Base-by-base conservation (phyloP, 2,888 invertebrate genomes). In the Julus scandinavius region DNA sequence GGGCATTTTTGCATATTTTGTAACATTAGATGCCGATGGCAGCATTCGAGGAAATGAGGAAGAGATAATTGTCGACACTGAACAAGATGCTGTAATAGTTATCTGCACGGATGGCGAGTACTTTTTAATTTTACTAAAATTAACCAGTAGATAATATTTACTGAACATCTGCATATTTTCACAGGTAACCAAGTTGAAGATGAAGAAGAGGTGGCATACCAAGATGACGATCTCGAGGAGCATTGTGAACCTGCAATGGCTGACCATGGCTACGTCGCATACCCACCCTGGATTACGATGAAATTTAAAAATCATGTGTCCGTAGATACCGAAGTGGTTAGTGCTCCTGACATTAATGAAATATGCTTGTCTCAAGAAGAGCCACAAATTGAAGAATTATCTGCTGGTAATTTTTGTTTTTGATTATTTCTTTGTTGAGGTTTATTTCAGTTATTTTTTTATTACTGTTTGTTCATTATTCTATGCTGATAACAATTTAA, bases 31-130 rank as follows among this genome's bases (percentile, higher is more conserved):
- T 63, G 63, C n/a, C 63, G n/a, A n/a, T 72, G 72, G 1, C 6
- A 11, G 29, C 72, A 72, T 72, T 72, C 29, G 29, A 72, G 72
- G 11, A 72, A 20, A 20, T 29, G 72, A 72, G 72, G 72, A 72
- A 29, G 72, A 72, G 11, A 29, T 72, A 72, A 72, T 72, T 20
- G 72, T 72, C 9, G 72, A 72, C 29, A 72, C 72, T 9, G 72
- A 72, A 5, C 72, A 72, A 72, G 72, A 72, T 72, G 72, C 20
- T n/a, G 72, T 72, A 72, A 72, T 72, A n/a, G 72, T 72, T 29
- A 72, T 72, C 72, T 72, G 72, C 11, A 72, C 72, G 5, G 72
- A 72, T 20, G 72, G 72, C 29, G 9, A 29, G 72, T 63, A 17
- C n/a, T n/a, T 6, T 29, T 29, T 29, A 4, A 2, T 63, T 63